phyloP scores from a whole-genome alignment of 2,797 vertebrate genomes.

The Halcyon leucocephala region DNA sequence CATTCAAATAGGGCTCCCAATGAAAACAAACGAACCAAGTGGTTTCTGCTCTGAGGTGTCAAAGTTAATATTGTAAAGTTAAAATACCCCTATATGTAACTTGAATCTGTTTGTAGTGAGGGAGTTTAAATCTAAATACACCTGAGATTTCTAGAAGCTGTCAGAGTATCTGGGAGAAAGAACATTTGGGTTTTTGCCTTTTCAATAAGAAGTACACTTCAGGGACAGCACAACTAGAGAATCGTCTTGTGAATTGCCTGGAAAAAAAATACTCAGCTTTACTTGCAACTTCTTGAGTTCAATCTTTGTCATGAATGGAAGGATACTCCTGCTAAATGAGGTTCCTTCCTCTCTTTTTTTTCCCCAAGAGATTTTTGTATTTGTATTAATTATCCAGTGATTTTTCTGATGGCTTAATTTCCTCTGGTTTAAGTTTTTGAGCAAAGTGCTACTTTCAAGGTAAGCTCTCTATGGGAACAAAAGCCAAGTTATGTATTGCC shows the following conservation, averaged over 20 bases:
- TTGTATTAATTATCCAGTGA: background rate
- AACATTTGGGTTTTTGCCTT: background rate
- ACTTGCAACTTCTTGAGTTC: background rate
- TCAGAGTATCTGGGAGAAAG: background rate
- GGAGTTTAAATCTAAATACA: background rate
- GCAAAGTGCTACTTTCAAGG: background rate
- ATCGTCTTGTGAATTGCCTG: background rate
- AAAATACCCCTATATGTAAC: background rate
- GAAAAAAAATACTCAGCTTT: background rate
- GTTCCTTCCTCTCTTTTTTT: background rate
- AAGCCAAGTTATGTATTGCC: background rate
- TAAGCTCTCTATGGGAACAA: background rate
- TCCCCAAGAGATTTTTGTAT: background rate
- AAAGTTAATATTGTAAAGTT: background rate
- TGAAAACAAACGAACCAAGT: background rate
- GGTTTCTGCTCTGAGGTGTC: background rate
- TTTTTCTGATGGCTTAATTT: background rate
- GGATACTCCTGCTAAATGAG: background rate
- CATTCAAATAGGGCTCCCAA: fast-evolving
- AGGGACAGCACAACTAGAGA: background rate
- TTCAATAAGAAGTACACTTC: background rate
- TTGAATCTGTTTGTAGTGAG: background rate
- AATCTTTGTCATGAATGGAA: background rate
- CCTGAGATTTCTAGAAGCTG: background rate
- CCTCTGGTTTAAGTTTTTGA: background rate